Evolutionary conservation across 2,888 invertebrate species (phyloP).

Genomic region (Epirrhoe tristata): DNA sequence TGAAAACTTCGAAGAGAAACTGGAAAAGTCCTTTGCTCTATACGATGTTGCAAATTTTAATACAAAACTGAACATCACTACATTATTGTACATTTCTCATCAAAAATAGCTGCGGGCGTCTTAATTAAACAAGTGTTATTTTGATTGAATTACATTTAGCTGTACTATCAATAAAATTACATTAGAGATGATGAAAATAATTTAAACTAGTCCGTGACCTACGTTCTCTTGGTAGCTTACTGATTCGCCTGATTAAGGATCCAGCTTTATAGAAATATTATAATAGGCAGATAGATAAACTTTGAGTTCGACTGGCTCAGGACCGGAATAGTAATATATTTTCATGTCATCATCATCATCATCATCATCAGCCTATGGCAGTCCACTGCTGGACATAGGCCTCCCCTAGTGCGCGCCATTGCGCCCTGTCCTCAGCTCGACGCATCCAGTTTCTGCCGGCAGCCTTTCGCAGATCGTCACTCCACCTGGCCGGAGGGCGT

Average conservation of each 20-base stretch:
- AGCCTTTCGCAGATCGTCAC: too few relatives aligned
- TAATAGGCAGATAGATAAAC: background rate
- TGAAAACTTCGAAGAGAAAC: too few relatives aligned
- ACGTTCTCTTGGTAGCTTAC: background rate
- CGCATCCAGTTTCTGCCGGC: too few relatives aligned
- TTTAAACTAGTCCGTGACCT: slow-evolving; percentile 3
- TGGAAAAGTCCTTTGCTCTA: too few relatives aligned
- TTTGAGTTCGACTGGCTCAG: too few relatives aligned
- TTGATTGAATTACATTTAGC: background rate
- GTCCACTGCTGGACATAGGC: too few relatives aligned
- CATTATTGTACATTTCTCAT: background rate
- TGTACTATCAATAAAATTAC: background rate
- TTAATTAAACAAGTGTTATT: slow-evolving; percentile 1
- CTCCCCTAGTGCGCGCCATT: too few relatives aligned
- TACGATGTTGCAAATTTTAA: background rate
- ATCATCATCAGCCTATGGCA: too few relatives aligned
- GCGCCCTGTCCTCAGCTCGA: too few relatives aligned
- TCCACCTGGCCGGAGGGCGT: too few relatives aligned
- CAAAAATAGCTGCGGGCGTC: background rate
- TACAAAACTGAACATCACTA: background rate
- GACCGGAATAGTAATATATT: too few relatives aligned
- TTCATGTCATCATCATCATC: too few relatives aligned
- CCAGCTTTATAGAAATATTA: background rate
- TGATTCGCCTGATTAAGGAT: background rate
- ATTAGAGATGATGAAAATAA: background rate